phyloP scores from a whole-genome alignment of 2,888 invertebrate genomes.

The Ormyrus pomaceus region DNA sequence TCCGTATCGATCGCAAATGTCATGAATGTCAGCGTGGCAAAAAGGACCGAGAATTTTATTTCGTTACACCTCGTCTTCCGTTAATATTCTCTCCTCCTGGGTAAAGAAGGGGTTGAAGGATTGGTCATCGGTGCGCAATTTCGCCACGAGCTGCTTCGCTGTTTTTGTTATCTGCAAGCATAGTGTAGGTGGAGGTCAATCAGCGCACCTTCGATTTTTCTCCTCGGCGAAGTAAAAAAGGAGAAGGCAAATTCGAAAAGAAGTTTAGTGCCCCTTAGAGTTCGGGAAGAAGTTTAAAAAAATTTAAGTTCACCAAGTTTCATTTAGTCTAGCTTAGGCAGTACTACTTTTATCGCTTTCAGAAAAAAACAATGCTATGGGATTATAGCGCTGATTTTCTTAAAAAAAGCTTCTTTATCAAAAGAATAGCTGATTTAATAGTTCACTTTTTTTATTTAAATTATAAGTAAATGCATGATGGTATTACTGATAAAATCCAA shows the following conservation, averaged over 20 bases:
- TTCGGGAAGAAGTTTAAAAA: neutral
- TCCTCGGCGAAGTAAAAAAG: neutral
- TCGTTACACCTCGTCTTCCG: slow-evolving; percentile 66
- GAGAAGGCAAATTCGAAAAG: too few species aligned
- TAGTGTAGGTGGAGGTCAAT: neutral
- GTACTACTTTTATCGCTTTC: neutral
- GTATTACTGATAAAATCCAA: too few species aligned
- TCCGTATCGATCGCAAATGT: too few species aligned
- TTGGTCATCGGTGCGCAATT: slow-evolving; percentile 55
- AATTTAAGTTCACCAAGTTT: neutral
- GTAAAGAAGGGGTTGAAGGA: neutral
- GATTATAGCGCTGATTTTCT: neutral
- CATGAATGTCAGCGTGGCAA: too few species aligned
- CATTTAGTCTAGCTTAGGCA: too few species aligned
- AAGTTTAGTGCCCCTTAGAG: too few species aligned
- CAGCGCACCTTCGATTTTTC: neutral
- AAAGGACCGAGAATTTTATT: too few species aligned
- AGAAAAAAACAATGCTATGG: neutral
- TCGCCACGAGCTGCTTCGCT: slow-evolving; percentile 64
- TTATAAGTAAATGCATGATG: too few species aligned
- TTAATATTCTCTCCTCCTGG: slow-evolving; percentile 54
- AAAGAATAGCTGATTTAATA: neutral
- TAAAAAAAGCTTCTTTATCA: neutral
- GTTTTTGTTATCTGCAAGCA: slow-evolving; percentile 64
- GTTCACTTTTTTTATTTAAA: too few species aligned